These are phyloP conservation scores for Hiodon tergisus DNA, from an alignment of 2,113 vertebrate species.

Conservation along the genomic window DNA sequence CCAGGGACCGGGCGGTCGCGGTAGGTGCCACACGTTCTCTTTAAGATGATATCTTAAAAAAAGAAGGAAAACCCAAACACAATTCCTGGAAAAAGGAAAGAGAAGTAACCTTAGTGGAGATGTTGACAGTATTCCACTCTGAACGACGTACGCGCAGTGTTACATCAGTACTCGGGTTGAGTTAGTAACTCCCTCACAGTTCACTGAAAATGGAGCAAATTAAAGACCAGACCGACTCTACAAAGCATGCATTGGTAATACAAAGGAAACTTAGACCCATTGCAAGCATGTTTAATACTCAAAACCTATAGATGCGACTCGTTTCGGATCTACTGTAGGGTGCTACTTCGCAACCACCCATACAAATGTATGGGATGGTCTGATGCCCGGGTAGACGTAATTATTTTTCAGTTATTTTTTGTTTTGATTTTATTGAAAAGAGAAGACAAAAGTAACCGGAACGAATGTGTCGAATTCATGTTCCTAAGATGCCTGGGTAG, in stretches of 20 bases:
- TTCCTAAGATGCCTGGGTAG: constrained; percentile 67
- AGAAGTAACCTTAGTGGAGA: constrained; percentile 29
- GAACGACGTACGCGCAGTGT: constrained; percentile 37
- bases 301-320: constrained; percentile 38
- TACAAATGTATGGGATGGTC: constrained; percentile 65
- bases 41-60: constrained; percentile 31
- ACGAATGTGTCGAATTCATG: constrained; percentile 58
- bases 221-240: constrained; percentile 49
- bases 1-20: constrained; percentile 41
- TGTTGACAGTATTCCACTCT: constrained; percentile 15
- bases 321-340: constrained; percentile 43
- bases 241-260: constrained; percentile 5
- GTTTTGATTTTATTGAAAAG: constrained; percentile 87
- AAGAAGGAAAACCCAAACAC: neutral
- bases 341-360: constrained; percentile 55
- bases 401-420: constrained; percentile 94
- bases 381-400: constrained; percentile 69
- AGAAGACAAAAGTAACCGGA: constrained; percentile 54
- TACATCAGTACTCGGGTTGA: constrained; percentile 54
- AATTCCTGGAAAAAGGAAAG: constrained; percentile 35
- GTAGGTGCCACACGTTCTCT: constrained; percentile 30
- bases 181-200: constrained; percentile 42
- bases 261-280: constrained; percentile 41
- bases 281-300: constrained; percentile 39
- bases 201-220: constrained; percentile 42